Conservation (phyloP, 2,113 vertebrate species). For the Tringa solitaria region DNA sequence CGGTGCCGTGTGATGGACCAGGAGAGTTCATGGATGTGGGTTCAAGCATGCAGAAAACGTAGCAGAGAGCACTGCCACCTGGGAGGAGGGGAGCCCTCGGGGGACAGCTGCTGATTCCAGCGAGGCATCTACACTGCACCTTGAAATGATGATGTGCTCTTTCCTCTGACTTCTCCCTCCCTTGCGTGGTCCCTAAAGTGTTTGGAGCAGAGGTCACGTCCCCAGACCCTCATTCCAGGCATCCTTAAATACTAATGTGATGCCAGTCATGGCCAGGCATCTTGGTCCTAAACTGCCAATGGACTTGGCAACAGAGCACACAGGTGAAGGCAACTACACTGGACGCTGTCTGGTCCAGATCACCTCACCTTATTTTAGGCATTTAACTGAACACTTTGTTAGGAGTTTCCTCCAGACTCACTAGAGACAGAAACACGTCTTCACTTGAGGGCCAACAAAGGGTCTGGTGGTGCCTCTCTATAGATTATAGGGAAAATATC, state of each 20-base stretch:
- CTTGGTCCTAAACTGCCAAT: not conserved
- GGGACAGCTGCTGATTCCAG: not conserved
- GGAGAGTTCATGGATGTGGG: accelerated
- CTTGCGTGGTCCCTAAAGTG: not conserved
- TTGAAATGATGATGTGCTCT: not conserved
- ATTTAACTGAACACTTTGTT: not conserved
- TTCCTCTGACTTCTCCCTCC: not conserved
- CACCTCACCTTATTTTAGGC: not conserved
- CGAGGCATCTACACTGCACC: not conserved
- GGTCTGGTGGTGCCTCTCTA: not conserved
- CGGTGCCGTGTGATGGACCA: not conserved
- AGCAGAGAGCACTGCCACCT: accelerated
- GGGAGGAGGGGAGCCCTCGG: not conserved
- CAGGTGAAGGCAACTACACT: not conserved
- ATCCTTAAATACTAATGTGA: not conserved
- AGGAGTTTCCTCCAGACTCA: not conserved
- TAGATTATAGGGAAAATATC: not conserved
- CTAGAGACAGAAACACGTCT: not conserved
- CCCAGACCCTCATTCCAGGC: not conserved
- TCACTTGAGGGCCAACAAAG: not conserved
- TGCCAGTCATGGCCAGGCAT: not conserved
- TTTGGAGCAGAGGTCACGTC: not conserved
- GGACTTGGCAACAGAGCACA: not conserved
- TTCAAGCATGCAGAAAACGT: not conserved
- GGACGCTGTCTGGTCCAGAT: not conserved